Conservation (phyloP, 2,888 invertebrate species). For the Caenorhabditis afra region DNA sequence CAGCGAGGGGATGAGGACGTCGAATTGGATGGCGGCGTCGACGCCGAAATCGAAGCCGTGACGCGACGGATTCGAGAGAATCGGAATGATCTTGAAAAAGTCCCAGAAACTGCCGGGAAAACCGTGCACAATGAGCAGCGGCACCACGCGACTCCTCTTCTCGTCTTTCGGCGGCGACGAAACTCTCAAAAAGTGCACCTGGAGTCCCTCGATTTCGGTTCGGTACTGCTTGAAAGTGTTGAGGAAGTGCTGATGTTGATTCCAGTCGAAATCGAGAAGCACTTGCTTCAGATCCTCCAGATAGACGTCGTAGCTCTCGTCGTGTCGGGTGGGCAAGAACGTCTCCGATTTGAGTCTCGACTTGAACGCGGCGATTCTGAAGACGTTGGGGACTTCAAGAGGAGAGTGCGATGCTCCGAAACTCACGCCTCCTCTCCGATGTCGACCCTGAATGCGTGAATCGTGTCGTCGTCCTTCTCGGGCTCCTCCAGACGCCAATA, state of each 20-base stretch:
- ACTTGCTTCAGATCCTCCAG: conserved; percentile 61
- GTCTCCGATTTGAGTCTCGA: conserved; percentile 28
- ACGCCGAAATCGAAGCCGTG: conserved; percentile 74
- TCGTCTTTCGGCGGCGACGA: conserved; percentile 61
- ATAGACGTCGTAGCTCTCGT: conserved; percentile 21
- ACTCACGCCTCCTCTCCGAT: conserved; percentile 22
- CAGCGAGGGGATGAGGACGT: conserved; percentile 72
- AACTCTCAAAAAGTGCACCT: conserved; percentile 67
- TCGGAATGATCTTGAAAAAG: conserved; percentile 74
- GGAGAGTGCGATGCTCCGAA: too few relatives aligned
- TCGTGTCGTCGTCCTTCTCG: conserved; percentile 53
- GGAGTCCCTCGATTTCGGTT: conserved; percentile 71
- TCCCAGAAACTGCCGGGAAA: conserved; percentile 74
- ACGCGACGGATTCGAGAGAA: conserved; percentile 71
- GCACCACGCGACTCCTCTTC: conserved; percentile 57
- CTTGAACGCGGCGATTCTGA: conserved; percentile 34
- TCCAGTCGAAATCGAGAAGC: conserved; percentile 69
- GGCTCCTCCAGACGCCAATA: conserved; percentile 53
- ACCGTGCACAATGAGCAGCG: conserved; percentile 71
- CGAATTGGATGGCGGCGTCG: conserved; percentile 66
- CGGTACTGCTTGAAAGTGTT: conserved; percentile 75
- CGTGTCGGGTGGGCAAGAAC: conserved; percentile 18
- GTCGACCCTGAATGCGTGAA: conserved; percentile 43
- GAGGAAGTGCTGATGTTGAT: conserved; percentile 71
- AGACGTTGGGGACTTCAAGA: too few relatives aligned